phyloP scores from a whole-genome alignment of 1,140 invertebrate species.

The Phortica variegata region DNA sequence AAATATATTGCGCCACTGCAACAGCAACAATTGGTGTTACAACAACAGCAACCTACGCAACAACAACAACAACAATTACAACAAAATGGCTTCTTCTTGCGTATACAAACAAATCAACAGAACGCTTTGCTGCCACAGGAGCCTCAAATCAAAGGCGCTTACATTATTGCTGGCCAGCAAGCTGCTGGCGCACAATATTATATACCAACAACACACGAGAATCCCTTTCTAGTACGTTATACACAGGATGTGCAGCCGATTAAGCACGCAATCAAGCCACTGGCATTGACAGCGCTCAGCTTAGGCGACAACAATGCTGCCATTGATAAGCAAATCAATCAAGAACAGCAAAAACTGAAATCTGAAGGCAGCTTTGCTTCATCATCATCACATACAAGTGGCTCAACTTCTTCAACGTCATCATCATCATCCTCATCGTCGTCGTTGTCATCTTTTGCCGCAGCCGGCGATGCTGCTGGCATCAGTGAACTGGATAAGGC shows the following conservation, averaged over 20 bases:
- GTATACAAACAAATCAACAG: slow-evolving; percentile 30
- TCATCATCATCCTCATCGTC: not conserved
- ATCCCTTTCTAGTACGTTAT: slow-evolving; percentile 41
- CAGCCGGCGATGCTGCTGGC: slow-evolving; percentile 4
- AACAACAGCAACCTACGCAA: slow-evolving; percentile 9
- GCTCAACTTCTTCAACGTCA: not conserved
- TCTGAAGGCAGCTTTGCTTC: not conserved
- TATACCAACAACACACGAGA: slow-evolving; percentile 4
- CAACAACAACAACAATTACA: slow-evolving; percentile 35
- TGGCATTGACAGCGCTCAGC: not conserved
- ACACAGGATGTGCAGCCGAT: slow-evolving; percentile 8
- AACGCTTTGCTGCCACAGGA: not conserved
- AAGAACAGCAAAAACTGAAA: not conserved
- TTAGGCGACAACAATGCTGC: not conserved
- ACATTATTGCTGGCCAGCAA: not conserved
- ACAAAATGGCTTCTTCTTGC: slow-evolving; percentile 43
- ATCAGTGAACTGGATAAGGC: slow-evolving; percentile 37
- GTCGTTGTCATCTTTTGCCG: not conserved
- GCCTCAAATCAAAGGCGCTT: no score
- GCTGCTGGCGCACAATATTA: slow-evolving; percentile 6
- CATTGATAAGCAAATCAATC: not conserved
- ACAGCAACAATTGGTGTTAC: slow-evolving; percentile 3
- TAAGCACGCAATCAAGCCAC: not conserved
- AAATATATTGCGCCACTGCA: slow-evolving; percentile 4
- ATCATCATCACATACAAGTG: not conserved